phyloP scores from a whole-genome alignment of 2,888 invertebrate species.

The Ethmia dodecea region DNA sequence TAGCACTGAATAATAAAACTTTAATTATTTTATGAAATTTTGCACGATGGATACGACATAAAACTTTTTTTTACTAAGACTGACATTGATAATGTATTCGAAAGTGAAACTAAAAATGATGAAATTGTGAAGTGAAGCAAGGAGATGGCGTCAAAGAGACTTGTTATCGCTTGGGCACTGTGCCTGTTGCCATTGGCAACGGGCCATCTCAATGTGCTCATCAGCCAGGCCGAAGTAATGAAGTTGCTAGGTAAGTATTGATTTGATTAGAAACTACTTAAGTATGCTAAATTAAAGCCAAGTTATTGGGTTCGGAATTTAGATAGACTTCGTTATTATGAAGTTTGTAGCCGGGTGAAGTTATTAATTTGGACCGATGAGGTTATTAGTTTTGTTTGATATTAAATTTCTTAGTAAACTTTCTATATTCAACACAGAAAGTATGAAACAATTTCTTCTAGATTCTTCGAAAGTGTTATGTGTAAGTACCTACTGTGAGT shows the following conservation, averaged over 20 bases:
- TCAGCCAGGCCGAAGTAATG: constrained; percentile 88
- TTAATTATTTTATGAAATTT: neutral
- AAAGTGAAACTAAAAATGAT: constrained; percentile 63
- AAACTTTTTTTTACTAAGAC: constrained; percentile 15
- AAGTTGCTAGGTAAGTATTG: constrained; percentile 85
- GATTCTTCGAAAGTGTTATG: no score
- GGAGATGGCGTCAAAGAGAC: constrained; percentile 56
- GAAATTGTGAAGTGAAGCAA: constrained; percentile 49
- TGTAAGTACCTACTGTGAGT: no score
- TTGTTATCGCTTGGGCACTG: constrained; percentile 61
- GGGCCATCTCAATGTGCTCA: constrained; percentile 87
- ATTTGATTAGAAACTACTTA: no score
- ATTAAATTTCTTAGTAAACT: no score
- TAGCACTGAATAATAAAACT: neutral
- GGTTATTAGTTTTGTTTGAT: no score
- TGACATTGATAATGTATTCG: constrained; percentile 44
- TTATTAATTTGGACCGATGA: no score
- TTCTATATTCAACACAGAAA: no score
- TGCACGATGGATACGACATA: constrained; percentile 32
- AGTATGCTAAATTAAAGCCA: neutral
- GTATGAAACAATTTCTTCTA: no score
- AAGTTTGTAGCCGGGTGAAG: no score
- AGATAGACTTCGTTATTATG: no score
- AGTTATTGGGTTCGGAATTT: constrained; percentile 5
- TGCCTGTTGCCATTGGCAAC: constrained; percentile 75